Percentiles rank a stretch among this genome's conserved stretches.
Conservation (phyloP, 2,113 vertebrate genomes). For the Echinops telfairi region DNA sequence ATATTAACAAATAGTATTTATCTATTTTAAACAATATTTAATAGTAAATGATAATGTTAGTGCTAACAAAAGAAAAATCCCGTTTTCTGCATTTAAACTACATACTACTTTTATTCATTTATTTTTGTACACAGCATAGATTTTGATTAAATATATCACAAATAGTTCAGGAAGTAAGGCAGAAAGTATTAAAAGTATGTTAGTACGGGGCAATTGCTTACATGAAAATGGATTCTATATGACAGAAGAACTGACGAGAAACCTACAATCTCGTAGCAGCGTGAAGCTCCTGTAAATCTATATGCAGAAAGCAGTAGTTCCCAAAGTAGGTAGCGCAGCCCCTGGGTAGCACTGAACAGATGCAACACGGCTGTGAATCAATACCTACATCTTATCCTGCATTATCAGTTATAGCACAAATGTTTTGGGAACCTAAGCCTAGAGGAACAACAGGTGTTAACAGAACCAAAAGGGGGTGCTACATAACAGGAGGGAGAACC, state of each 20-base stretch:
- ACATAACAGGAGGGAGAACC: not conserved
- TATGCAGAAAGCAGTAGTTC: not conserved
- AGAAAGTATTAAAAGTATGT: not conserved
- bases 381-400: too few relatives aligned
- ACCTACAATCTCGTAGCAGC: not conserved
- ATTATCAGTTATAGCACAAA: too few relatives aligned
- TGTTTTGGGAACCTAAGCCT: too few relatives aligned
- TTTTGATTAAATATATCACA: not conserved
- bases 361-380: too few relatives aligned
- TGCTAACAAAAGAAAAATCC: not conserved
- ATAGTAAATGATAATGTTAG: not conserved
- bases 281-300: not conserved
- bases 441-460: not conserved
- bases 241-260: not conserved
- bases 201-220: not conserved
- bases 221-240: not conserved
- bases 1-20: not conserved
- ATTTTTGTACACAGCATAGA: not conserved
- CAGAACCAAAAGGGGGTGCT: not conserved
- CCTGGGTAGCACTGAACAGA: too few relatives aligned
- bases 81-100: not conserved
- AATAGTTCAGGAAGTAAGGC: not conserved
- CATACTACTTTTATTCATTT: not conserved
- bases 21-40: not conserved
- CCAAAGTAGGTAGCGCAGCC: too few relatives aligned